phyloP scores from a whole-genome alignment of 2,797 vertebrate genomes.

The Enteromius fasciolatus region DNA sequence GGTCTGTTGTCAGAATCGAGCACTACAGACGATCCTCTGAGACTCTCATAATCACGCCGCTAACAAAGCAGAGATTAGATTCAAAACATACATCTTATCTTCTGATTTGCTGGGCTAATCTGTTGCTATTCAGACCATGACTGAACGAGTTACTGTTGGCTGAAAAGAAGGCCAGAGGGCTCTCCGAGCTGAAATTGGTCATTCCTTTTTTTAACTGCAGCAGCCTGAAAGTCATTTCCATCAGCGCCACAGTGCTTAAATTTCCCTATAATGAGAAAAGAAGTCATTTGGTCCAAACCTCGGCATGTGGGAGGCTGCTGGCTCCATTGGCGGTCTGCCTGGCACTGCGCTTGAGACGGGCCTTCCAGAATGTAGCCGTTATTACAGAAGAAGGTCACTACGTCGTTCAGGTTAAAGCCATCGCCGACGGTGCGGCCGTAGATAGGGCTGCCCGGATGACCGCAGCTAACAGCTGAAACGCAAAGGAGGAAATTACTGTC shows the following conservation, averaged over 20 bases:
- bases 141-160: slow-evolving; percentile 27
- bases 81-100: slow-evolving; percentile 31
- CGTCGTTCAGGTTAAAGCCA: slow-evolving; percentile 95
- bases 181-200: slow-evolving; percentile 38
- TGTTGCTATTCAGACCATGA: slow-evolving; percentile 34
- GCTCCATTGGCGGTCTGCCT: slow-evolving; percentile 94
- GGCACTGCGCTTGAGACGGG: slow-evolving; percentile 91
- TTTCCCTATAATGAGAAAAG: slow-evolving; percentile 38
- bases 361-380: slow-evolving; percentile 95
- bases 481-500: background rate
- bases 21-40: slow-evolving; percentile 19
- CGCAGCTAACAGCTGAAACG: slow-evolving; percentile 90
- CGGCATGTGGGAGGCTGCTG: slow-evolving; percentile 92
- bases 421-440: slow-evolving; percentile 94
- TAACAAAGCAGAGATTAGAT: slow-evolving; percentile 19
- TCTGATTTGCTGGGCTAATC: slow-evolving; percentile 25
- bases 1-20: background rate
- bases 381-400: slow-evolving; percentile 94
- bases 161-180: slow-evolving; percentile 30
- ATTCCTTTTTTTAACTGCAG: slow-evolving; percentile 29
- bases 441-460: slow-evolving; percentile 97
- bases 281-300: slow-evolving; percentile 75
- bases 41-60: slow-evolving; percentile 22
- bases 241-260: slow-evolving; percentile 33
- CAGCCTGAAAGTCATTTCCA: slow-evolving; percentile 28